Evolutionary conservation across 2,113 vertebrate genomes (phyloP), one percentile per base, ranked within the genome.

Genomic region (Dermatemys mawii): DNA sequence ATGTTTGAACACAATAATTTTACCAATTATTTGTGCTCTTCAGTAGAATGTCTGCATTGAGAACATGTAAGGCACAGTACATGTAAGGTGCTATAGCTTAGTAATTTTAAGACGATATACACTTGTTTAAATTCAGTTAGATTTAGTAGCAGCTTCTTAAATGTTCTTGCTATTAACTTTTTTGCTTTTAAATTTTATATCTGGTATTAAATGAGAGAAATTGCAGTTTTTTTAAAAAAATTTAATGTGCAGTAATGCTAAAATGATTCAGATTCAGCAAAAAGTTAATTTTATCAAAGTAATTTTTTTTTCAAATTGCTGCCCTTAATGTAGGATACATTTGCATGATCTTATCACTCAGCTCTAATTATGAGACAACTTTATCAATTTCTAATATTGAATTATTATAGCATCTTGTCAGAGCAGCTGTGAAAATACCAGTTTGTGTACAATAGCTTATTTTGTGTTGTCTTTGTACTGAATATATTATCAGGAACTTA

Each of bases 401-500:
- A 0, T 41, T 78, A 7, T 75, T 75, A 24, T 2, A 55, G 80
- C 0, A 1, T 17, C 90, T 54, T 84, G 76, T 92, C 84, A 9
- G 0, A 46, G n/a, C 73, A 54, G 32, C 51, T 0, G 2, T 0
- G 51, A 29, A 60, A 81, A 76, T 89, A 35, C 35, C 0, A 17
- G 86, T 89, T 60, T 0, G 51, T 81, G 78, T 14, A 75, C 87
- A 2, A 49, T 48, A 81, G 73, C 44, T 5, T 22, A 26, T 32
- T 79, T 83, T 53, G 5, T 1, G 0, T 51, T 54, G 4, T 44
- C 80, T 89, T 2, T n/a, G 89, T 80, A 29, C 91, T 78, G 88
- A 8, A 27, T 50, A 75, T 16, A 55, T 76, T 3, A 11, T 32
- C 55, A 70, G 89, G 84, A 85, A 27, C 76, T 81, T 82, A 6